A percentile compares a stretch with the other conserved stretches of the same genome.
Evolutionary conservation across 1,140 invertebrate species (phyloP).

Genomic region (Holcopasites calliopsidis): DNA sequence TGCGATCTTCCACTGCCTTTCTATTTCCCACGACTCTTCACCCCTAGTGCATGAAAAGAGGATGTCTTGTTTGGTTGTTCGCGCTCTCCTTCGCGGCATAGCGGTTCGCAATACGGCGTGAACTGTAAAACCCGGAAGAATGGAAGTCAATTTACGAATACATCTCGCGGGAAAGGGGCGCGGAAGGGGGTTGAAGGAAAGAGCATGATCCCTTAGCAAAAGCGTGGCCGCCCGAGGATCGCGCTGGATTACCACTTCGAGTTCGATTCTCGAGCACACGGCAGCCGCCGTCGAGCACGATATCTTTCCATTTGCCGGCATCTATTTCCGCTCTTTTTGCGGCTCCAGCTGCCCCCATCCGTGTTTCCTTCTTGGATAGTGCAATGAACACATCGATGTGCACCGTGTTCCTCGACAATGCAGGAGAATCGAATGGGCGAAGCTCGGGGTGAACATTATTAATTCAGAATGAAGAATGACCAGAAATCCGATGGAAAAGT

Average conservation of each 20-base stretch:
- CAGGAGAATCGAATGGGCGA: too few species aligned
- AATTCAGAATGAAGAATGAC: too few species aligned
- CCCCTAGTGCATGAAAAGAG: too few species aligned
- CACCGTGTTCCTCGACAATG: too few species aligned
- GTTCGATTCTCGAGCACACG: constrained; percentile 1
- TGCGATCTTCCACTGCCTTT: too few species aligned
- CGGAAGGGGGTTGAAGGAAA: background rate
- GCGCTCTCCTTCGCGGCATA: constrained; percentile 1
- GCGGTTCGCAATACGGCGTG: constrained; percentile 34
- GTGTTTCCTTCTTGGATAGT: constrained; percentile 49
- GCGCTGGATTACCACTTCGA: constrained; percentile 37
- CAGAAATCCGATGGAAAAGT: too few species aligned
- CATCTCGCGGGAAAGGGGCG: constrained; percentile 2
- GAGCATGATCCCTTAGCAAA: background rate
- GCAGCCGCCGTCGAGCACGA: constrained; percentile 34
- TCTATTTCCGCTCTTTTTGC: constrained; percentile 30
- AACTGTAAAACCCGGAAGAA: constrained; percentile 41
- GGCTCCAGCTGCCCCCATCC: background rate
- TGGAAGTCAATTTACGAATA: constrained; percentile 47
- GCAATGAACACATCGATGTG: constrained; percentile 50
- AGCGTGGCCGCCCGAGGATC: constrained; percentile 22
- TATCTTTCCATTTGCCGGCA: constrained; percentile 49
- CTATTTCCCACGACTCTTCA: background rate
- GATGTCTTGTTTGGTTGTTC: background rate
- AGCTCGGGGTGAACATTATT: too few species aligned